A percentile compares a stretch with the other conserved stretches of the same genome.
Evolutionary conservation across 2,888 invertebrate species (phyloP).

Genomic region (Aradus depressus): DNA sequence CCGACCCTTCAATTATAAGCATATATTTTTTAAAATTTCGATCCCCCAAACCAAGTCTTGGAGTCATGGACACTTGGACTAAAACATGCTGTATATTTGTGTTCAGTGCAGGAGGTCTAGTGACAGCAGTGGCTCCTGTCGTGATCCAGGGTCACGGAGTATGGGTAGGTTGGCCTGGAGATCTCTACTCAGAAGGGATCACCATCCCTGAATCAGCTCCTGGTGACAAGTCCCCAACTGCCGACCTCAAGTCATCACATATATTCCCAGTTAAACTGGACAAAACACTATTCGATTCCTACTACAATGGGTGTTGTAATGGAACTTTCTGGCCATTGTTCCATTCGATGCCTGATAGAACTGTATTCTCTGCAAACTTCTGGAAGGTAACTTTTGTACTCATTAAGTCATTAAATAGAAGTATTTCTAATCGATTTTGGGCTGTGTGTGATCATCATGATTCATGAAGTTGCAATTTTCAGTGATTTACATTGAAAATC

Average conservation of each 20-base stretch:
- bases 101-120: slow-evolving; percentile 77
- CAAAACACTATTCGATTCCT: slow-evolving; percentile 64
- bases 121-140: slow-evolving; percentile 82
- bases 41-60: no score
- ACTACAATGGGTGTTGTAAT: slow-evolving; percentile 87
- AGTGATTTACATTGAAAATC: no score
- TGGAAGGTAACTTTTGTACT: slow-evolving; percentile 44
- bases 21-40: no score
- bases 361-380: slow-evolving; percentile 68
- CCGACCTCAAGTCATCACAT: slow-evolving; percentile 71
- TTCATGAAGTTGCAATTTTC: no score
- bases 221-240: slow-evolving; percentile 72
- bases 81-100: no score
- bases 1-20: no score
- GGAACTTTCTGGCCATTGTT: slow-evolving; percentile 87
- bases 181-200: slow-evolving; percentile 62
- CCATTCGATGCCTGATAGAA: slow-evolving; percentile 84
- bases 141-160: slow-evolving; percentile 72
- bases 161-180: slow-evolving; percentile 89
- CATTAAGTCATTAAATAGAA: background rate
- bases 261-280: slow-evolving; percentile 72
- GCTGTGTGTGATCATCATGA: no score
- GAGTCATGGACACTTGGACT: no score
- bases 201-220: slow-evolving; percentile 79
- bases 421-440: background rate